phyloP scores from a whole-genome alignment of 2,888 invertebrate genomes.

The Cabera pusaria region DNA sequence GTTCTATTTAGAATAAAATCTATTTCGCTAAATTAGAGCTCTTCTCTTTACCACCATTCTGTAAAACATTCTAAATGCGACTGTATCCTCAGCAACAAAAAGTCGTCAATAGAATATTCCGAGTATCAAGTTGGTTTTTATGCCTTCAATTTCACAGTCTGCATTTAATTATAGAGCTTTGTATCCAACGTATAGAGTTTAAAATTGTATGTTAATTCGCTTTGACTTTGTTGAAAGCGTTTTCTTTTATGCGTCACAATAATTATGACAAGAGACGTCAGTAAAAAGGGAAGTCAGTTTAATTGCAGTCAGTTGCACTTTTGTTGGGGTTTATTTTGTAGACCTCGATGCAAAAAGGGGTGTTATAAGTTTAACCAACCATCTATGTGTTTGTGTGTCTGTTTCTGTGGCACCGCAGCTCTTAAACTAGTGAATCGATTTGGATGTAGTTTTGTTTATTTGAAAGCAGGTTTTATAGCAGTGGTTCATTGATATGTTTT shows the following conservation, averaged over 20 bases:
- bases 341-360: no score
- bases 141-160: slow-evolving; percentile 2
- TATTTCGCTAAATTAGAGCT: slow-evolving; percentile 13
- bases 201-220: neutral
- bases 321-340: slow-evolving; percentile 1
- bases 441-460: no score
- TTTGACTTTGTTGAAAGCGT: slow-evolving; percentile 24
- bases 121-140: neutral
- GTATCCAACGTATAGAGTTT: neutral
- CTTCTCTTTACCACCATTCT: slow-evolving; percentile 6
- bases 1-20: slow-evolving; percentile 11
- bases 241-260: slow-evolving; percentile 42
- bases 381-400: no score
- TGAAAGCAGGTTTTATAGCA: no score
- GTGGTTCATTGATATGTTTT: no score
- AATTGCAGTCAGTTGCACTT: slow-evolving; percentile 22
- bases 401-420: no score
- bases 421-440: no score
- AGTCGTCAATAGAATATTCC: neutral
- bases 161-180: slow-evolving; percentile 4
- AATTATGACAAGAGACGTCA: slow-evolving; percentile 42
- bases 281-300: slow-evolving; percentile 33
- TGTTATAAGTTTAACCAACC: no score
- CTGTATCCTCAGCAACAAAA: neutral
- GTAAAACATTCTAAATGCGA: neutral